These are phyloP conservation scores for Phodopus roborovskii DNA, from an alignment of 2,113 vertebrate genomes.

Conservation along the genomic window DNA sequence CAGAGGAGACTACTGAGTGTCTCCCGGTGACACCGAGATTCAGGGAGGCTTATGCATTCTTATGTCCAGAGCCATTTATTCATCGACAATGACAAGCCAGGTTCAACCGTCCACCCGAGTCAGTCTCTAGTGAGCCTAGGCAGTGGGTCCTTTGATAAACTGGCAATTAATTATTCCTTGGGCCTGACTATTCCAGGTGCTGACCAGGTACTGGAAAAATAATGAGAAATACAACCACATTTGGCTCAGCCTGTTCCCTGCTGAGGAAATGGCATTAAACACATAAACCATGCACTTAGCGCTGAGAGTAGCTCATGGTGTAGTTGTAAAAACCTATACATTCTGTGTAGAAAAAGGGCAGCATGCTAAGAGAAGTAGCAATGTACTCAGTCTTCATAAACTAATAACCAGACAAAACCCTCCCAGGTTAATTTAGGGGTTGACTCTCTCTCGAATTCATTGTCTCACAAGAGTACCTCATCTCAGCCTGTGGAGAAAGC, in stretches of 20 bases:
- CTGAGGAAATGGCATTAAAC: background rate
- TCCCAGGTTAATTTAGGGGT: background rate
- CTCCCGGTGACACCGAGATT: background rate
- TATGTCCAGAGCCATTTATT: background rate
- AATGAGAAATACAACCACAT: background rate
- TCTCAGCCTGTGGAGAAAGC: background rate
- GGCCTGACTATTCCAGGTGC: background rate
- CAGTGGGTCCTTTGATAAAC: background rate
- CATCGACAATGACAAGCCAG: background rate
- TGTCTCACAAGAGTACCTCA: background rate
- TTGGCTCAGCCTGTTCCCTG: background rate
- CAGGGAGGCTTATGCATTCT: background rate
- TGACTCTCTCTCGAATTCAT: background rate
- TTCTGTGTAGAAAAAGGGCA: background rate
- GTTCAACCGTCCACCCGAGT: background rate
- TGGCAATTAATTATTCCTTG: background rate
- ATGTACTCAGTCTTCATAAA: background rate
- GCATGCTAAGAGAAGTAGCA: background rate
- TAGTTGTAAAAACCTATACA: background rate
- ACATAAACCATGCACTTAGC: background rate
- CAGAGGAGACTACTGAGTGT: background rate
- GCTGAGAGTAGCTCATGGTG: background rate
- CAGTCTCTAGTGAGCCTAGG: background rate
- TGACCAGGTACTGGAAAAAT: background rate
- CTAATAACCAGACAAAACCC: background rate